Evolutionary conservation across 64 coral and sea anemone genomes (phyloP).

Genomic region (Montipora sp.): DNA sequence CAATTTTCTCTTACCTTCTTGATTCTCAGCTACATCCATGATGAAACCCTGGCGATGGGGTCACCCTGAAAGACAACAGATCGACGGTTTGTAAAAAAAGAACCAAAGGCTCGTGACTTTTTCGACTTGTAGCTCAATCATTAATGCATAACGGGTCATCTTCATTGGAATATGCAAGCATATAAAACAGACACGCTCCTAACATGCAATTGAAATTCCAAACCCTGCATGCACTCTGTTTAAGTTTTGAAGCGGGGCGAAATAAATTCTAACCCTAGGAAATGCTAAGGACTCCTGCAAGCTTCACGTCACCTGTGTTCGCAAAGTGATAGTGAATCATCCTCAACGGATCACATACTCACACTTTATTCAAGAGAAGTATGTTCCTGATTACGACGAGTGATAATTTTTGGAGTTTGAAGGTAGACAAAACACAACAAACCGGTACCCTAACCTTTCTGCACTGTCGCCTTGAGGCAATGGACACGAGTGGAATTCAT

Average conservation of each 20-base stretch:
- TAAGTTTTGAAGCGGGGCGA: neutral
- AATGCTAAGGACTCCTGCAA: neutral
- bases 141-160: neutral
- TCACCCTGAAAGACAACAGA: slow-evolving; percentile 39
- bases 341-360: neutral
- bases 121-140: neutral
- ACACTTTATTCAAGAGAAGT: neutral
- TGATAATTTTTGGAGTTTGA: slow-evolving; percentile 4
- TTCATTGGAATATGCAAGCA: neutral
- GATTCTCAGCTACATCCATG: slow-evolving; percentile 37
- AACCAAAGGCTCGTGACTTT: neutral
- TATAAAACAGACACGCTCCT: neutral
- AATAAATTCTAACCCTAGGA: neutral
- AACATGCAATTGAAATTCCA: slow-evolving; percentile 13
- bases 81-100: neutral
- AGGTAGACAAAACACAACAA: slow-evolving; percentile 4
- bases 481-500: slow-evolving; percentile 42
- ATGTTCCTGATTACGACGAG: neutral
- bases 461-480: slow-evolving; percentile 25
- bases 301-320: slow-evolving; percentile 8
- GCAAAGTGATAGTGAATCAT: neutral
- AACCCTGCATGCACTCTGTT: slow-evolving; percentile 19
- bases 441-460: slow-evolving; percentile 40
- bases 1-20: slow-evolving; percentile 7
- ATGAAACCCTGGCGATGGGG: neutral